These are phyloP conservation scores for Shinisaurus crocodilurus DNA, from an alignment of 2,113 vertebrate species.

Conservation along the genomic window DNA sequence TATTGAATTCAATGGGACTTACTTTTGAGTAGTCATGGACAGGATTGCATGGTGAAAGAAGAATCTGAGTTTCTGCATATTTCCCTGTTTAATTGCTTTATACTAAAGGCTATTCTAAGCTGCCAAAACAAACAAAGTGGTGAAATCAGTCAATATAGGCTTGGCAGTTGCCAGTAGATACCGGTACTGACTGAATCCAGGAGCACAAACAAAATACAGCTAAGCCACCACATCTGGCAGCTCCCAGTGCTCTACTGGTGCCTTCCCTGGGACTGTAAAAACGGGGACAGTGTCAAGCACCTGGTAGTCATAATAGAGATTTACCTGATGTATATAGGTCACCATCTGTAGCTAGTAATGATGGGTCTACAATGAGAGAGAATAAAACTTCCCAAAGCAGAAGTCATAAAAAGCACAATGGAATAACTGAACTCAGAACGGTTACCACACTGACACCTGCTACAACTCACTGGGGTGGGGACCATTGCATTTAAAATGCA, in stretches of 20 bases:
- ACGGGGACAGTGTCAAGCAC: not conserved
- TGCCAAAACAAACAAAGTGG: not conserved
- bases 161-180: constrained; percentile 4
- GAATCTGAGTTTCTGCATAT: not conserved
- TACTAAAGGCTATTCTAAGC: not conserved
- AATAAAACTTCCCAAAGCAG: not conserved
- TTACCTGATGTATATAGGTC: not conserved
- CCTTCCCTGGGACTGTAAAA: not conserved
- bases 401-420: not conserved
- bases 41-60: not conserved
- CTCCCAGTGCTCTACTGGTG: not conserved
- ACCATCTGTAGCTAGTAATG: not conserved
- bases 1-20: not conserved
- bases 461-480: not conserved
- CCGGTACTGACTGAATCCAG: not conserved
- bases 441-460: not conserved
- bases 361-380: not conserved
- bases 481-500: not conserved
- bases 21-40: not conserved
- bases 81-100: not conserved
- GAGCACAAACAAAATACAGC: not conserved
- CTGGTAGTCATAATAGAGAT: not conserved
- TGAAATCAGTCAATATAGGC: not conserved
- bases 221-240: not conserved
- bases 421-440: not conserved